phyloP scores from a whole-genome alignment of 2,113 vertebrate genomes.

The Galemys pyrenaicus region DNA sequence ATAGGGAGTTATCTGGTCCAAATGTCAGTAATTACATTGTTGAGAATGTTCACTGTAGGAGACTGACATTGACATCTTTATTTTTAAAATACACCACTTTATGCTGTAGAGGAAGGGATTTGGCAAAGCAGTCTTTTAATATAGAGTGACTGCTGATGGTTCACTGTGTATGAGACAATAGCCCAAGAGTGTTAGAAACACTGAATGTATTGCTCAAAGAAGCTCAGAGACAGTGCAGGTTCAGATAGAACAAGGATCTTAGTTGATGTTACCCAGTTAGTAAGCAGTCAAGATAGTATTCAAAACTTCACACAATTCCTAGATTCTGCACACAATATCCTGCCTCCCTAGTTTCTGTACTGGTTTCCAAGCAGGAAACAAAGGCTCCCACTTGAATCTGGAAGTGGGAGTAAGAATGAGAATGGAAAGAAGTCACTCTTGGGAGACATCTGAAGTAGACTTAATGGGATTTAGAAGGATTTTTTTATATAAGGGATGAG shows the following conservation, averaged over 20 bases:
- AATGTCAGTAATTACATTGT: background rate
- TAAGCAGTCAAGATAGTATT: background rate
- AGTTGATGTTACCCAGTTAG: background rate
- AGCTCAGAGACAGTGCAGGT: background rate
- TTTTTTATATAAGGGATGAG: background rate
- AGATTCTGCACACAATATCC: background rate
- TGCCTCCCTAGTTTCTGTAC: background rate
- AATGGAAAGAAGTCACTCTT: background rate
- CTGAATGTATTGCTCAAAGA: background rate
- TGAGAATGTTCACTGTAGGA: background rate
- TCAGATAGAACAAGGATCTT: background rate
- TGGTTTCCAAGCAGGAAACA: background rate
- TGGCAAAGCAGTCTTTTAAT: background rate
- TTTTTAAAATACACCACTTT: background rate
- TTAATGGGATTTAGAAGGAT: background rate
- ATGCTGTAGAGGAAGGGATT: background rate
- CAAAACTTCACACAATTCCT: background rate
- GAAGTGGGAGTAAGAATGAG: background rate
- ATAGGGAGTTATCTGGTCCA: background rate
- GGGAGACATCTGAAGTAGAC: background rate
- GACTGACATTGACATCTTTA: background rate
- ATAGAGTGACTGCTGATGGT: background rate
- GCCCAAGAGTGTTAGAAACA: background rate
- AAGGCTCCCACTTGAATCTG: background rate
- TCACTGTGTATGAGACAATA: background rate